phyloP scores from a whole-genome alignment of 2,797 vertebrate species.

The Denticeps clupeoides region DNA sequence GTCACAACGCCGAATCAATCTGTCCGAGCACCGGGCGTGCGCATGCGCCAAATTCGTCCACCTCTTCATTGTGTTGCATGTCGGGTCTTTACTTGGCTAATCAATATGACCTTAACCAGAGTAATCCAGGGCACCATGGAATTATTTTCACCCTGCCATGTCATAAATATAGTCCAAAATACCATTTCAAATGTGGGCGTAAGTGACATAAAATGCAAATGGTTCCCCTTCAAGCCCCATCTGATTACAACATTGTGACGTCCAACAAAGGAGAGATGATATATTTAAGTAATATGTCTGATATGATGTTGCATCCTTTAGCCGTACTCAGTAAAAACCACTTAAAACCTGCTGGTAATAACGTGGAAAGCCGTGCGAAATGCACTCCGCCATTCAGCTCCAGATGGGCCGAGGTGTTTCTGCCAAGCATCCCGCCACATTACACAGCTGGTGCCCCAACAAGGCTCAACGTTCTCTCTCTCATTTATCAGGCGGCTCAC shows the following conservation, averaged over 20 bases:
- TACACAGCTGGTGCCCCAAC: slow-evolving; percentile 40
- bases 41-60: slow-evolving; percentile 10
- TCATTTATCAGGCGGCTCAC: slow-evolving; percentile 44
- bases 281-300: too few relatives aligned
- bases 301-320: too few relatives aligned
- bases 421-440: slow-evolving; percentile 37
- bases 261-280: too few relatives aligned
- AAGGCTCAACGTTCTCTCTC: slow-evolving; percentile 25
- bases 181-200: too few relatives aligned
- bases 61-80: slow-evolving; percentile 14
- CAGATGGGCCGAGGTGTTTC: slow-evolving; percentile 24
- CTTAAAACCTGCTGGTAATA: slow-evolving; percentile 30
- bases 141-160: neutral
- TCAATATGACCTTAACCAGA: slow-evolving; percentile 7
- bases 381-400: slow-evolving; percentile 22
- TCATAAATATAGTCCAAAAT: neutral
- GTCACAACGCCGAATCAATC: slow-evolving; percentile 15
- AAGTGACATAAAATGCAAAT: too few relatives aligned
- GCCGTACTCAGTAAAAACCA: neutral
- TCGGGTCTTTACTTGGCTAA: neutral
- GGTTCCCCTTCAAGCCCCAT: too few relatives aligned
- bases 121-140: neutral
- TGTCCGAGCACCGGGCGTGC: slow-evolving; percentile 11
- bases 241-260: too few relatives aligned
- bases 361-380: slow-evolving; percentile 29